phyloP scores from a whole-genome alignment of 2,888 invertebrate genomes.

The Julus scanicus region DNA sequence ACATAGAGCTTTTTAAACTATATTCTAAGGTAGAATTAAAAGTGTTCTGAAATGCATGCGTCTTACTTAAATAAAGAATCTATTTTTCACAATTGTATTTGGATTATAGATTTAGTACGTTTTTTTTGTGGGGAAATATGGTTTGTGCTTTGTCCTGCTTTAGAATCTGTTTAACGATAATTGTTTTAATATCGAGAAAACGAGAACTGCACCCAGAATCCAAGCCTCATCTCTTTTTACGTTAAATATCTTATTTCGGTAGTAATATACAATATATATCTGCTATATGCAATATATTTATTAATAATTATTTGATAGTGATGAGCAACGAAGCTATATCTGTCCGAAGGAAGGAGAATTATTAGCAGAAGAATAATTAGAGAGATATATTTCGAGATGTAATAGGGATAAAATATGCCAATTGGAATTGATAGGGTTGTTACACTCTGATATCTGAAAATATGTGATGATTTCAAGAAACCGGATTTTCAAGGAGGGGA shows the following conservation, averaged over 20 bases:
- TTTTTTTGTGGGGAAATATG: background rate
- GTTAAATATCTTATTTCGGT: background rate
- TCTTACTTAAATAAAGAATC: background rate
- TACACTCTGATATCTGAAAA: constrained; percentile 11
- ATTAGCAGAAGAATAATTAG: constrained; percentile 11
- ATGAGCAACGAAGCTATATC: constrained; percentile 19
- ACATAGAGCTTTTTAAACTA: background rate
- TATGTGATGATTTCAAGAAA: background rate
- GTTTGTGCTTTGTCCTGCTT: background rate
- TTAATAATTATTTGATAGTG: constrained; percentile 2
- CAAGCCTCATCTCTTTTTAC: background rate
- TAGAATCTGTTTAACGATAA: background rate
- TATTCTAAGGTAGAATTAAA: background rate
- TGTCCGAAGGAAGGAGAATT: constrained; percentile 10
- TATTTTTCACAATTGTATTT: background rate
- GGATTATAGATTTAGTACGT: background rate
- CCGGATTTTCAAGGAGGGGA: background rate
- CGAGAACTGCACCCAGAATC: background rate
- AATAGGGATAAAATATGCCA: constrained; percentile 19
- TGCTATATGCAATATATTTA: constrained; percentile 19
- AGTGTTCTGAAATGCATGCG: constrained; percentile 2
- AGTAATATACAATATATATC: constrained; percentile 19
- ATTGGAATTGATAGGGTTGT: background rate
- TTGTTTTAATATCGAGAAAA: background rate
- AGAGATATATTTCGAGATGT: constrained; percentile 8